These are phyloP conservation scores for Murina feae DNA, from an alignment of 2,113 vertebrate genomes.

Conservation along the genomic window DNA sequence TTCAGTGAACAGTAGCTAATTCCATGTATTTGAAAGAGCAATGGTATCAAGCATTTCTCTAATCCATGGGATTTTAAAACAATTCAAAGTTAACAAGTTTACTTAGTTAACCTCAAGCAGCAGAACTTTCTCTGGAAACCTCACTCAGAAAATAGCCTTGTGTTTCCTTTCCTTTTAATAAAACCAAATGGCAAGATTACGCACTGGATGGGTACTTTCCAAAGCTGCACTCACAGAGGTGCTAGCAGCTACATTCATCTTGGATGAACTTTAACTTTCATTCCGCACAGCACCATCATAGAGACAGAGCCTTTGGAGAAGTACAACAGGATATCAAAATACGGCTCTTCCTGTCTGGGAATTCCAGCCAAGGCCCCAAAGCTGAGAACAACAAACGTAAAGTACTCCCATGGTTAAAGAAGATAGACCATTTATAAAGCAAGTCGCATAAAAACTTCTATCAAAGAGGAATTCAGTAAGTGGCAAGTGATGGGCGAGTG, in stretches of 20 bases:
- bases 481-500: background rate
- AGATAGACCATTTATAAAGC: background rate
- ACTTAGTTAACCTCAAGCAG: background rate
- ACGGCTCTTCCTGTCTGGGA: background rate
- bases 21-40: background rate
- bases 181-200: background rate
- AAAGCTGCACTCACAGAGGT: background rate
- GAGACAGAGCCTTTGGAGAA: background rate
- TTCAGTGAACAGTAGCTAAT: conserved; percentile 14
- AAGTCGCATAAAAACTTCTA: background rate
- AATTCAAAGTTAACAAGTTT: background rate
- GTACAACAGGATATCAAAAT: background rate
- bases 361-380: background rate
- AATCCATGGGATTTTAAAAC: conserved; percentile 2
- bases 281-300: background rate
- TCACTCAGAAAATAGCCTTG: background rate
- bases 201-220: background rate
- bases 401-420: background rate
- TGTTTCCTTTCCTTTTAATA: background rate
- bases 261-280: background rate
- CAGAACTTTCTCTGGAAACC: background rate
- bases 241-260: background rate
- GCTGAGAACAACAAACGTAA: background rate
- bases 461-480: background rate
- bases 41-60: background rate